Conservation (phyloP, 2,113 vertebrate species). For the Isichthys henryi region DNA sequence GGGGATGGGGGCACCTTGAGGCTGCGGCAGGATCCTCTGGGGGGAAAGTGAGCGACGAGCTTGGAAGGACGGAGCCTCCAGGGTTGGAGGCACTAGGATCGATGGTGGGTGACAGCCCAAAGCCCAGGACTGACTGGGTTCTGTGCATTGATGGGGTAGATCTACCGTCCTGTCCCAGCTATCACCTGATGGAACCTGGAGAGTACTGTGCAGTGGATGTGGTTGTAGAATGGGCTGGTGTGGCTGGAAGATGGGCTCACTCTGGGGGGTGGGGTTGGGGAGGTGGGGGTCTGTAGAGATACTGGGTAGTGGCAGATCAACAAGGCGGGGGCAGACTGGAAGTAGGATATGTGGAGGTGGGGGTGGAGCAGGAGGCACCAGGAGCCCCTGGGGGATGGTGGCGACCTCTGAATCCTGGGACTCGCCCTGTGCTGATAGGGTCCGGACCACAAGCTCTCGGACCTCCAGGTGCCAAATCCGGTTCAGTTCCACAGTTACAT, state of each 20-base stretch:
- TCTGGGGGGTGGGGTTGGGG: conserved; percentile 26
- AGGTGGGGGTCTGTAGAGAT: conserved; percentile 28
- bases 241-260: conserved; percentile 33
- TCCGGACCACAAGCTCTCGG: conserved; percentile 76
- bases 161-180: conserved; percentile 69
- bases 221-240: conserved; percentile 56
- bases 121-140: conserved; percentile 66
- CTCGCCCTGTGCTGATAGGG: conserved; percentile 85
- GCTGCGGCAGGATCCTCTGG: conserved; percentile 89
- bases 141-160: conserved; percentile 46
- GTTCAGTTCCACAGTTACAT: conserved; percentile 66
- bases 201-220: conserved; percentile 14
- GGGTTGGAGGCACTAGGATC: conserved; percentile 55
- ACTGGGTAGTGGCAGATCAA: conserved; percentile 33
- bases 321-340: conserved; percentile 57
- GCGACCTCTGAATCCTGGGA: conserved; percentile 76
- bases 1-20: conserved; percentile 75
- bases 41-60: conserved; percentile 80
- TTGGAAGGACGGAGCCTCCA: conserved; percentile 67
- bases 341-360: conserved; percentile 44
- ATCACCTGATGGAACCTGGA: conserved; percentile 73
- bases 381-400: conserved; percentile 76
- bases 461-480: conserved; percentile 79
- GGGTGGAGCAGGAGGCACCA: conserved; percentile 71
- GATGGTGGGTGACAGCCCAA: conserved; percentile 52